phyloP scores from a whole-genome alignment of 2,888 invertebrate species.

The Rhamphomyia laevipes region DNA sequence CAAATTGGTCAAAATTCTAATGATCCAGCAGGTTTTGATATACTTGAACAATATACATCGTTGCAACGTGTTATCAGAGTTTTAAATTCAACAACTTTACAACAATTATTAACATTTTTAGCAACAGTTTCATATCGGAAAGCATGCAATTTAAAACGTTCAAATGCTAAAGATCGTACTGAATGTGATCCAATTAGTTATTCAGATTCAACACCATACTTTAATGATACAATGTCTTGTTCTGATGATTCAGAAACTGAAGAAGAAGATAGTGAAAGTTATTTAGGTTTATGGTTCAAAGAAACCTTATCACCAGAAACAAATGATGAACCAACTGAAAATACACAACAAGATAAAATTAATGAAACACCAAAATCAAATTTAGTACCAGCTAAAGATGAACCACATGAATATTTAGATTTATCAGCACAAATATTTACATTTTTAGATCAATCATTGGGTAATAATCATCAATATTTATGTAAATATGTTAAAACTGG shows the following conservation, averaged over 20 bases:
- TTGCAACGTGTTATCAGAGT: conserved; percentile 41
- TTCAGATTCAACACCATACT: conserved; percentile 92
- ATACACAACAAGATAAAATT: conserved; percentile 42
- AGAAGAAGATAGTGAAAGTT: conserved; percentile 53
- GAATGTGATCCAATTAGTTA: conserved; percentile 74
- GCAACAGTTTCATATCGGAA: conserved; percentile 86
- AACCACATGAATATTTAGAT: conserved; percentile 76
- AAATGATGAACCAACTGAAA: conserved; percentile 46
- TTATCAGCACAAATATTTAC: conserved; percentile 78
- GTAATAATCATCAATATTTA: conserved; percentile 44
- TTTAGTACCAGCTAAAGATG: conserved; percentile 64
- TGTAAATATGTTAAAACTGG: conserved; percentile 55
- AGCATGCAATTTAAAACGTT: conserved; percentile 71
- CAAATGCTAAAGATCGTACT: conserved; percentile 61
- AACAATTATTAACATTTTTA: conserved; percentile 67
- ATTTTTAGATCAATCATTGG: conserved; percentile 67
- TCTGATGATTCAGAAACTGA: conserved; percentile 83
- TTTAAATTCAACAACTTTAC: conserved; percentile 40
- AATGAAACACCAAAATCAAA: conserved; percentile 41
- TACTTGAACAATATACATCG: conserved; percentile 37
- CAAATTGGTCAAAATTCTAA: conserved; percentile 4
- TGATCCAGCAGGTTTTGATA: conserved; percentile 36
- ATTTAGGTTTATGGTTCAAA: conserved; percentile 81
- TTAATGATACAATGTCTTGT: conserved; percentile 85
- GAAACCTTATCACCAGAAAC: conserved; percentile 69